These are phyloP conservation scores for Palythoa caribaeorum DNA, from an alignment of 92 coral and sea anemone genomes.

Conservation along the genomic window DNA sequence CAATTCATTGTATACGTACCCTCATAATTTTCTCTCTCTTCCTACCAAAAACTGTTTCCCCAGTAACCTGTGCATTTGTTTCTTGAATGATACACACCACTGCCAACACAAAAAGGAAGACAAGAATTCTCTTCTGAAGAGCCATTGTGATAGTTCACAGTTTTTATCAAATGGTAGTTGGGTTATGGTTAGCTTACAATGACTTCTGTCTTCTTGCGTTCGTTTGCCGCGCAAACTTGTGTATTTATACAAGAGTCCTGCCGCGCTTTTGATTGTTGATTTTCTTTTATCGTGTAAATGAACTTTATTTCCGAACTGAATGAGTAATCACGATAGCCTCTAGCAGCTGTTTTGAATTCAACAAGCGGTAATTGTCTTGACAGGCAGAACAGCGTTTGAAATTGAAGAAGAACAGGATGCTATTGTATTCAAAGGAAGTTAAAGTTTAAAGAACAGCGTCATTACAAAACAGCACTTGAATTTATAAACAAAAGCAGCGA, in stretches of 20 bases:
- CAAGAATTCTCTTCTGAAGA: neutral
- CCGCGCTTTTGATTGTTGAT: slow-evolving; percentile 11
- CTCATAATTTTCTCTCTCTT: slow-evolving; percentile 25
- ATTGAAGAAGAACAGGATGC: neutral
- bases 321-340: slow-evolving; percentile 2
- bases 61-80: slow-evolving; percentile 27
- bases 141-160: too few relatives aligned
- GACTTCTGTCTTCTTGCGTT: neutral
- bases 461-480: neutral
- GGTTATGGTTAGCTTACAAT: neutral
- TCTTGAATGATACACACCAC: slow-evolving; percentile 22
- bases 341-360: slow-evolving; percentile 33
- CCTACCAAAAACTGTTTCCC: slow-evolving; percentile 26
- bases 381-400: slow-evolving; percentile 5
- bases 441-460: neutral
- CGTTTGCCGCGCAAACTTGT: neutral
- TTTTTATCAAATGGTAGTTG: neutral
- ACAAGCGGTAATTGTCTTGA: slow-evolving; percentile 1
- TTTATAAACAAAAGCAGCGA: neutral
- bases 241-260: slow-evolving; percentile 28
- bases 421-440: slow-evolving; percentile 27
- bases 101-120: slow-evolving; percentile 15
- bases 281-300: slow-evolving; percentile 32
- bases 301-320: slow-evolving; percentile 41
- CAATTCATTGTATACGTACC: slow-evolving; percentile 9